Percentiles rank a stretch among this genome's conserved stretches.
phyloP scores from a whole-genome alignment of 1,140 invertebrate genomes.

The Acyrthosiphon pisum region DNA sequence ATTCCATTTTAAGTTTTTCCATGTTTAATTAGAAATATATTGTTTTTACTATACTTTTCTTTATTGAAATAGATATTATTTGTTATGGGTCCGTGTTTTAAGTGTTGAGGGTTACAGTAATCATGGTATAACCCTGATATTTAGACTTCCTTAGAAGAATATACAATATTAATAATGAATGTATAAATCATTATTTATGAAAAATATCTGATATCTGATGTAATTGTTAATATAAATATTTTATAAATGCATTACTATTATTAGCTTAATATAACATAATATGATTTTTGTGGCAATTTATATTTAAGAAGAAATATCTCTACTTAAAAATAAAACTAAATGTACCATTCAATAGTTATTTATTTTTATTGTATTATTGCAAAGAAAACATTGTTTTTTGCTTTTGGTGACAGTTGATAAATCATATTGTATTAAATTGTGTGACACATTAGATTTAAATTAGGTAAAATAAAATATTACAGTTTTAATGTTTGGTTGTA shows the following conservation, averaged over 20 bases:
- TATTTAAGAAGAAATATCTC: neutral
- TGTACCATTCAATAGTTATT: neutral
- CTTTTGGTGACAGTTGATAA: neutral
- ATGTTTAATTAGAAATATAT: neutral
- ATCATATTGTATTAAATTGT: conserved; percentile 29
- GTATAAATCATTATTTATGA: neutral
- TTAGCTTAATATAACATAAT: neutral
- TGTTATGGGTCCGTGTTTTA: neutral
- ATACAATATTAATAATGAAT: conserved; percentile 17
- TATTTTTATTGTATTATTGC: neutral
- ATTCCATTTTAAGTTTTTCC: neutral
- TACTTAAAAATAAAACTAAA: neutral
- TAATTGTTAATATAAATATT: neutral
- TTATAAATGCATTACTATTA: conserved; percentile 12
- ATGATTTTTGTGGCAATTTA: neutral
- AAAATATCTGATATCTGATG: neutral
- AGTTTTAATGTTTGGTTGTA: neutral
- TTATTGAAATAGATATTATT: conserved; percentile 5
- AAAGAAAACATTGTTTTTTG: neutral
- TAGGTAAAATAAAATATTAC: conserved; percentile 9
- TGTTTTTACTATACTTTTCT: neutral
- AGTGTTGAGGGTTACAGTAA: conserved; percentile 13
- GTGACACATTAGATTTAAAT: conserved; percentile 9
- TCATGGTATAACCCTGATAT: neutral
- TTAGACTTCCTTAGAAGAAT: conserved; percentile 3